These are phyloP conservation scores for Spondyliosoma cantharus DNA, from an alignment of 2,797 vertebrate species.

Conservation along the genomic window DNA sequence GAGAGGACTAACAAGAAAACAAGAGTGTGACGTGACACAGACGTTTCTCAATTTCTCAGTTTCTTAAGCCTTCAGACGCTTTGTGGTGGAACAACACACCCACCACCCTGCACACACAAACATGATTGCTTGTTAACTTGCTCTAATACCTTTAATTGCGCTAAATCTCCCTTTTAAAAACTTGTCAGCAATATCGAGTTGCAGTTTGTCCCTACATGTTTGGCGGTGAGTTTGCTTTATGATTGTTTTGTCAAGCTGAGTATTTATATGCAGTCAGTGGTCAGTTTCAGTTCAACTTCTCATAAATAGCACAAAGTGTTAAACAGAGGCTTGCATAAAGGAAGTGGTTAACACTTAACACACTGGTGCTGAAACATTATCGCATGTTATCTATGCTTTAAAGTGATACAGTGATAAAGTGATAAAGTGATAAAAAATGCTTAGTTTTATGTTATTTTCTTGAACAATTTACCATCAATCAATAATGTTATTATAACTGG, in stretches of 20 bases:
- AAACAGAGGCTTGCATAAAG: not conserved
- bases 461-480: not conserved
- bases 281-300: conserved; percentile 58
- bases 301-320: conserved; percentile 10
- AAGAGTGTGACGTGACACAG: not conserved
- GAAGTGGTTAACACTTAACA: not conserved
- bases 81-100: not conserved
- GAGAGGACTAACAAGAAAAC: not conserved
- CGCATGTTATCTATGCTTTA: not conserved
- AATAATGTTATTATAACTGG: not conserved
- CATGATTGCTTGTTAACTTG: not conserved
- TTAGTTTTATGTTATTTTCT: conserved; percentile 12
- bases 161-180: not conserved
- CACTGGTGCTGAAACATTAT: not conserved
- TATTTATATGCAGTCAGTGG: not conserved
- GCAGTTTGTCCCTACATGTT: not conserved
- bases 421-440: too few relatives aligned
- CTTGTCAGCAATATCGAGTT: not conserved
- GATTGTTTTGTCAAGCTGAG: not conserved
- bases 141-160: conserved; percentile 14
- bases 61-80: not conserved
- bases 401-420: not conserved
- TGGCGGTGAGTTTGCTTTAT: not conserved
- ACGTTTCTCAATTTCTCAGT: conserved; percentile 12
- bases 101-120: not conserved